Evolutionary conservation across 2,888 invertebrate species (phyloP), one percentile per base, ranked within the genome.

Genomic region (Troides helena): DNA sequence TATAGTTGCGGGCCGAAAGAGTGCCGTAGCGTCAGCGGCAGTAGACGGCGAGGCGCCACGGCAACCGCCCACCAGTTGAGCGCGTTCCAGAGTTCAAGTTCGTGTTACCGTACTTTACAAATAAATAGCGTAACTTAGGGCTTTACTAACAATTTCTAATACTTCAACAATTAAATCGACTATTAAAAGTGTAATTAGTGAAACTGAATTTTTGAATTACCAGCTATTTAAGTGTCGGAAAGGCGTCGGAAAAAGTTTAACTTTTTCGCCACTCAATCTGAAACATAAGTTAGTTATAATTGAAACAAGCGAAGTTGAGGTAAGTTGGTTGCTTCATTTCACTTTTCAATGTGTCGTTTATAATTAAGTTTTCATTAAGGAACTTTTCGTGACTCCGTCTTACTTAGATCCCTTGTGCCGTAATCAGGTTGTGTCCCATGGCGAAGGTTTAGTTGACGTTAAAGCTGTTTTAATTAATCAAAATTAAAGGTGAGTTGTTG

Each of bases 21-120:
- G 4, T 18, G 3, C 30, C 56, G 56, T 56, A 36, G 66, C 66
- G 66, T 59, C 18, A 43, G 61, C 68, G 68, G 65, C 71, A 68
- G 71, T 68, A 71, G 68, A 71, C 68, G 30, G 65, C 60, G 62
- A 68, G 68, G 71, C 71, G 71, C 68, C 68, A 62, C 23, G 57
- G 46, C 43, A 65, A 68, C 57, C 67, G 71, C 65, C 68, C 71
- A 68, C 68, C 56, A 71, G 71, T 71, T 68, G 70, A 70, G 70
- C 46, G 70, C 67, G 67, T 46, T 65, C 65, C 14, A 23, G 39
- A 71, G 62, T 66, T 70, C 70, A 67, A 60, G 65, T 65, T 67
- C 67, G 66, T 57, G 25, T 39, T 25, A 60, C 53, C 67, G 70
- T 53, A 62, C 56, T 64, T 57, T 56, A 53, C 23, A 60, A 64